Evolutionary conservation across 2,888 invertebrate genomes (phyloP), one percentile per base, ranked within the genome.

Genomic region (Proisotoma minuta): DNA sequence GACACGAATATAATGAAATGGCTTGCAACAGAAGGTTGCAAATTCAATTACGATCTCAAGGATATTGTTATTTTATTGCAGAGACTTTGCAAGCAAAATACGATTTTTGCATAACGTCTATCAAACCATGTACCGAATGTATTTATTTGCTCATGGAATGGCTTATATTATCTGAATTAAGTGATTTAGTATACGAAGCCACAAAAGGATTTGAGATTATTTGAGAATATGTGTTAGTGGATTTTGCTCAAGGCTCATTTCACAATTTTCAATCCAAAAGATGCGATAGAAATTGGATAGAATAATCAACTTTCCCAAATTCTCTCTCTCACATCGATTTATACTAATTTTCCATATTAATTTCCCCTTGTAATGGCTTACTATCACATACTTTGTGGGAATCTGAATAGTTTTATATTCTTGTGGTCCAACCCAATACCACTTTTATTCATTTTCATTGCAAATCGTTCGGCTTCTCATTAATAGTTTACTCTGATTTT

Each of bases 301-400:
- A 10, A 49, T 49, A 49, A 49, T 49, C 49, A 23, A 49, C 22
- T 34, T 34, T 47, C 47, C 47, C 5, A n/a, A 10, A n/a, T 18
- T 47, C 47, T 18, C 10, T 47, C 47, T n/a, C 18, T 49, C 22
- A 23, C 49, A 49, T 22, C 49, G 43, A 43, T n/a, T 43, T 39
- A 39, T 12, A 39, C 53, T 54, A 54, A 54, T 39, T 29, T 39
- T 39, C 39, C 39, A 39, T 54, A 54, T 54, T 54, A 54, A 54
- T 54, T 54, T 39, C 53, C 18, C 53, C 53, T 27, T 20, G 20
- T 54, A 54, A 54, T 34, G 53, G 39, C 53, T 23, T 23, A 3
- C 51, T 51, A 51, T 27, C 51, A 51, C 51, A 51, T 51, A 51
- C 51, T 51, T 51, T 51, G 28, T n/a, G 24, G 24, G 18, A 27